phyloP scores from a whole-genome alignment of 1,140 invertebrate species.

The Linepithema humile region DNA sequence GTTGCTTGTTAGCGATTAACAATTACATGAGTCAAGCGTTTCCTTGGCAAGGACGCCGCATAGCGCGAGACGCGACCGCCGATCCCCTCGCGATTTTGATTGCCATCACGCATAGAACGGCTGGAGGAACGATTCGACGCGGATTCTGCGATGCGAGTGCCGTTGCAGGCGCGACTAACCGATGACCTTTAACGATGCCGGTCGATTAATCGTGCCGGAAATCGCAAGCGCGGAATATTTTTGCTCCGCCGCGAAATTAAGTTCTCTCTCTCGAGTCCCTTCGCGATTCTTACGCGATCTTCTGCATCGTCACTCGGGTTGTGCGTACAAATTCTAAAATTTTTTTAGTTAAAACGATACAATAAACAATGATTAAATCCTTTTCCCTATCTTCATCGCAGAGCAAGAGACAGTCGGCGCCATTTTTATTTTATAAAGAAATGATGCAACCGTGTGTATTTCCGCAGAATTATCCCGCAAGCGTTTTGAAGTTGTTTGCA shows the following conservation, averaged over 20 bases:
- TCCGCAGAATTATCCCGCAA: too few relatives aligned
- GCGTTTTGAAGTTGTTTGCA: too few relatives aligned
- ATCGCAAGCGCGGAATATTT: constrained; percentile 18
- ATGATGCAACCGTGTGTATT: too few relatives aligned
- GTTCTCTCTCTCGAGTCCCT: constrained; percentile 5
- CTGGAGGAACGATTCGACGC: constrained; percentile 28
- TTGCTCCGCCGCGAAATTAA: constrained; percentile 21
- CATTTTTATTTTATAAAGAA: too few relatives aligned
- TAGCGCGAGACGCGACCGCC: constrained; percentile 41
- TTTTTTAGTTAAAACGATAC: too few relatives aligned
- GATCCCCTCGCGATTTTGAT: constrained; percentile 42
- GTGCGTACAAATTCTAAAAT: too few relatives aligned
- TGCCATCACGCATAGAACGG: not conserved
- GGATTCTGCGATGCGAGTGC: not conserved
- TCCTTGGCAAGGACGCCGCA: constrained; percentile 78
- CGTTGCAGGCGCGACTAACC: constrained; percentile 70
- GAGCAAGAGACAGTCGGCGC: too few relatives aligned
- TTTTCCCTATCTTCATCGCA: too few relatives aligned
- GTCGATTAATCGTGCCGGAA: constrained; percentile 65
- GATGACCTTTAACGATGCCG: constrained; percentile 72
- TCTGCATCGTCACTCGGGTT: constrained; percentile 22
- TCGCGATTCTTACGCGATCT: constrained; percentile 12
- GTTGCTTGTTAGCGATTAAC: constrained; percentile 80
- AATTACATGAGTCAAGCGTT: constrained; percentile 79
- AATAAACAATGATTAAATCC: too few relatives aligned